phyloP scores from a whole-genome alignment of 1,140 invertebrate species.

The Metopolophium dirhodum region DNA sequence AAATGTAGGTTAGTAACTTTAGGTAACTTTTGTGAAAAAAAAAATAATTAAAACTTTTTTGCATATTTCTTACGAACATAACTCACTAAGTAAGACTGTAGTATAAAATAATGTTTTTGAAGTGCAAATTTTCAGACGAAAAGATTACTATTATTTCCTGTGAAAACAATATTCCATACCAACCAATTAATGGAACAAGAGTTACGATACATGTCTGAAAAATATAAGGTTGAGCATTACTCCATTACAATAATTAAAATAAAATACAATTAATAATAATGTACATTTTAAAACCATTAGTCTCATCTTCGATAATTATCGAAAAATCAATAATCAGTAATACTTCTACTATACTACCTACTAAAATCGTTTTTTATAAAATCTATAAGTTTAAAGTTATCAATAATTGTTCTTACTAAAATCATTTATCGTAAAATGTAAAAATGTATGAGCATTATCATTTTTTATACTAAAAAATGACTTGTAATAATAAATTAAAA shows the following conservation, averaged over 20 bases:
- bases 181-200: neutral
- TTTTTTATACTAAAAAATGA: neutral
- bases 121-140: neutral
- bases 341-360: no score
- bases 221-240: neutral
- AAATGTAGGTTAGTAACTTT: neutral
- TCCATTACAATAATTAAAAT: neutral
- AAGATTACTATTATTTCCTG: neutral
- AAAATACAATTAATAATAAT: neutral
- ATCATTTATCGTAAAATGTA: neutral
- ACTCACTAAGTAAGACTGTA: neutral
- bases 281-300: neutral
- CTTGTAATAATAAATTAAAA: neutral
- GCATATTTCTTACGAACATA: neutral
- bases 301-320: neutral
- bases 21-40: neutral
- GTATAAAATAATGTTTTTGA: neutral
- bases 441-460: neutral
- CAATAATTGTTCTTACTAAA: neutral
- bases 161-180: neutral
- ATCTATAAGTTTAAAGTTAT: no score
- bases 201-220: neutral
- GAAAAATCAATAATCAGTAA: neutral
- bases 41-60: constrained; percentile 1
- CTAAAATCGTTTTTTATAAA: no score